Evolutionary conservation across 23 tunicate species (phyloP).

Genomic region (Botrylloides violaceus): DNA sequence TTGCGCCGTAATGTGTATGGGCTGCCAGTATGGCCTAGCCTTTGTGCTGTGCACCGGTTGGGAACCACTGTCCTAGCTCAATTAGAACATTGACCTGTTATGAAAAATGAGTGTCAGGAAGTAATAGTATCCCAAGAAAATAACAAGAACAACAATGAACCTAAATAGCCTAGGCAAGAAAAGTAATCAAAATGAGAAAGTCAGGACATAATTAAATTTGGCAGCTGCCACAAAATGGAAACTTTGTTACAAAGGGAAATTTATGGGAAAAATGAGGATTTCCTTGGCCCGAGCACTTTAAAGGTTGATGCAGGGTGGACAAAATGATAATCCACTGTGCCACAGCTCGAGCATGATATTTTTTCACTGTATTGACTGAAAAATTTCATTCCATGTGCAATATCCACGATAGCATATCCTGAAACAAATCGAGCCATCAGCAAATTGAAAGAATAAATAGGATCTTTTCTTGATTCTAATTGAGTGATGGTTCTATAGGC

Average conservation of each 20-base stretch:
- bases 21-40: no score
- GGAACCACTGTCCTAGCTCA: no score
- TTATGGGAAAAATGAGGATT: not conserved
- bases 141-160: not conserved
- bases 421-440: no score
- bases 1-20: no score
- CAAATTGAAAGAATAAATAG: no score
- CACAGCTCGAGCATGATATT: slow-evolving; percentile 58
- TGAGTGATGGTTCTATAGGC: no score
- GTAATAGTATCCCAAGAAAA: no score
- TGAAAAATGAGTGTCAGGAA: no score
- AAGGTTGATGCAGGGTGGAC: slow-evolving; percentile 74
- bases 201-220: not conserved
- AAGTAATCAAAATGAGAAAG: not conserved
- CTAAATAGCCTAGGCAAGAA: not conserved
- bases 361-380: slow-evolving; percentile 84
- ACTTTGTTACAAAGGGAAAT: not conserved
- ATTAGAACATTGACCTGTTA: no score
- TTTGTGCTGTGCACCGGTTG: no score
- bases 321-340: slow-evolving; percentile 63
- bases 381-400: slow-evolving; percentile 45
- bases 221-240: not conserved
- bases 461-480: no score
- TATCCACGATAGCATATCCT: slow-evolving; percentile 56
- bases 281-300: slow-evolving; percentile 51